phyloP scores from a whole-genome alignment of 2,888 invertebrate species.

The Torymus tubicola region DNA sequence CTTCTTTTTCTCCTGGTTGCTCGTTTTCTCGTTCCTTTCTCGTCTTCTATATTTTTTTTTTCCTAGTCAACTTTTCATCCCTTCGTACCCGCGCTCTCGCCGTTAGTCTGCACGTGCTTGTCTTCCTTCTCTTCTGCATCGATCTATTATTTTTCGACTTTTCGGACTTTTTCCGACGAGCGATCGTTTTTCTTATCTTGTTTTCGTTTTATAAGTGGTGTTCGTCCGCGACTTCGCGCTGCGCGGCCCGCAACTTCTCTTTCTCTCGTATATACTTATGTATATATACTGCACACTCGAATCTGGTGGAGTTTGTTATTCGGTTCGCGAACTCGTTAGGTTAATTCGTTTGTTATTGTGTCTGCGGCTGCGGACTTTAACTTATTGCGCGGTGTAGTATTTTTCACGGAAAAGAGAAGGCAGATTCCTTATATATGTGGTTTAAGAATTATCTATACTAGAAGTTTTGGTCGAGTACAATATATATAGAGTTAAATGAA shows the following conservation, averaged over 20 bases:
- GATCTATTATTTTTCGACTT: constrained; percentile 13
- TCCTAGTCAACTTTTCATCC: neutral
- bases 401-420: no score
- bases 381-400: no score
- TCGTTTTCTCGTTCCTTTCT: neutral
- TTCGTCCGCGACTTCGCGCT: neutral
- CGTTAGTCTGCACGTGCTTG: neutral
- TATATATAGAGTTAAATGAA: no score
- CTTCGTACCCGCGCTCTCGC: neutral
- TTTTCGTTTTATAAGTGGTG: constrained; percentile 16
- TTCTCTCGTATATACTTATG: neutral
- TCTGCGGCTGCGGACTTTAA: no score
- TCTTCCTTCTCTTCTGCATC: constrained; percentile 1
- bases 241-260: neutral
- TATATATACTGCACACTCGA: neutral
- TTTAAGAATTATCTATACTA: no score
- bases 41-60: neutral
- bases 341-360: constrained; percentile 8
- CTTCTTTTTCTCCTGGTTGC: neutral
- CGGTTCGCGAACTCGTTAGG: constrained; percentile 5
- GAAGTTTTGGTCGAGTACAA: no score
- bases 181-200: neutral
- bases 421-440: no score
- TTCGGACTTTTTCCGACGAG: neutral
- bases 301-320: neutral